A percentile compares a stretch with the other conserved stretches of the same genome.
Evolutionary conservation across 2,113 vertebrate genomes (phyloP).

Genomic region (Elachura formosa): DNA sequence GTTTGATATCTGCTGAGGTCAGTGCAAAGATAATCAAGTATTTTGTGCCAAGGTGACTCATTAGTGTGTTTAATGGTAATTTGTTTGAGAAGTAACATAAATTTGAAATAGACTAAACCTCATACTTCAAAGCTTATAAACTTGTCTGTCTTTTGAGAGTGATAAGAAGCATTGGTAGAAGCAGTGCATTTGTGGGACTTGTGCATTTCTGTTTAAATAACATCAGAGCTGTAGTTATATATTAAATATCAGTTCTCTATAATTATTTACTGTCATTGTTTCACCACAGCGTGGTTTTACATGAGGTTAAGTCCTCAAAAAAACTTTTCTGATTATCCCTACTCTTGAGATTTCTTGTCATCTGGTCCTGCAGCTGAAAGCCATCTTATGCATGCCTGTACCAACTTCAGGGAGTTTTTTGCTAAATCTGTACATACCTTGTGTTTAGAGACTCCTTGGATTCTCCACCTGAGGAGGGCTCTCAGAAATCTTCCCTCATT

Average conservation of each 20-base stretch:
- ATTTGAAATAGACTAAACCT: not conserved
- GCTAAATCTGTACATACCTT: conserved; percentile 55
- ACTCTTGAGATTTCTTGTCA: not conserved
- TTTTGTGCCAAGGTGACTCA: not conserved
- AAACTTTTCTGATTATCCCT: not conserved
- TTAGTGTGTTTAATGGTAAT: not conserved
- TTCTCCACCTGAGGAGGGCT: conserved; percentile 79
- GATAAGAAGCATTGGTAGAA: not conserved
- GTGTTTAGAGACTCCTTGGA: conserved; percentile 82
- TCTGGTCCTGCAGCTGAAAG: not conserved
- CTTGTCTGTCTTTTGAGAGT: not conserved
- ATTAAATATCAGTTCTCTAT: not conserved
- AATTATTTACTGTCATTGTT: not conserved
- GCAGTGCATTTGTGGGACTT: not conserved
- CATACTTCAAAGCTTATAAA: not conserved
- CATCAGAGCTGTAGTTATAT: not conserved
- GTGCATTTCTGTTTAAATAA: not conserved
- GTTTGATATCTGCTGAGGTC: not conserved
- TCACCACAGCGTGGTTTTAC: not conserved
- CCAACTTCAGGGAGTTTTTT: not conserved
- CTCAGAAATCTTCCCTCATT: conserved; percentile 88
- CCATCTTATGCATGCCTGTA: not conserved
- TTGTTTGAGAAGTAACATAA: not conserved
- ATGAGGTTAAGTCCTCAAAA: not conserved
- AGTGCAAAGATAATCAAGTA: not conserved